phyloP scores from a whole-genome alignment of 2,113 vertebrate genomes.

The Pungitius pungitius region DNA sequence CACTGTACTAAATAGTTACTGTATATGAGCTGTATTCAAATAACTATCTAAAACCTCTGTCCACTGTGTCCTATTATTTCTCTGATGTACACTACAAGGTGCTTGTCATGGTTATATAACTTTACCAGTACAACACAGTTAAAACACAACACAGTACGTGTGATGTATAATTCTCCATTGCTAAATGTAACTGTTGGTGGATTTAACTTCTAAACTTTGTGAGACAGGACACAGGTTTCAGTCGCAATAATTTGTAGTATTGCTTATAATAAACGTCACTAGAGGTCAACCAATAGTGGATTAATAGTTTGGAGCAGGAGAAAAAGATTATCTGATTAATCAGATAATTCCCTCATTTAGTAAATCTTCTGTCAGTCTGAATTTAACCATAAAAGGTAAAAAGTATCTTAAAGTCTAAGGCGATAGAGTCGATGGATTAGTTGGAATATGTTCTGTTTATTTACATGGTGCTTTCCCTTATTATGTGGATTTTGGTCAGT shows the following conservation, averaged over 20 bases:
- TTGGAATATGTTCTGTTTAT: neutral
- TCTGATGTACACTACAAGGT: neutral
- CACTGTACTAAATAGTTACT: neutral
- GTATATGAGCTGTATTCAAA: neutral
- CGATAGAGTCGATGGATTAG: neutral
- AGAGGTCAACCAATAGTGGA: no score
- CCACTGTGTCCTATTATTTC: neutral
- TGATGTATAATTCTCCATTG: neutral
- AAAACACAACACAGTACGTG: neutral
- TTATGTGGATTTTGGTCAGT: neutral
- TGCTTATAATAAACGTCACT: neutral
- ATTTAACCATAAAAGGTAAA: neutral
- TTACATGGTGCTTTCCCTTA: neutral
- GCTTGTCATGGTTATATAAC: neutral
- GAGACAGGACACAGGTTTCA: neutral
- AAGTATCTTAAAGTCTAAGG: neutral
- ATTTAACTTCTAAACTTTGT: neutral
- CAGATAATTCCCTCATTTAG: no score
- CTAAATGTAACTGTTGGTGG: neutral
- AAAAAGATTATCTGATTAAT: neutral
- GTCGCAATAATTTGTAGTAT: neutral
- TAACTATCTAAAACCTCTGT: neutral
- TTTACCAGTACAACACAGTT: neutral
- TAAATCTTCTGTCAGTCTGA: neutral
- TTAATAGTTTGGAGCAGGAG: neutral